A percentile compares a stretch with the other conserved stretches of the same genome.
Evolutionary conservation across 2,888 invertebrate genomes (phyloP).

Genomic region (Trachelus troglodyta): DNA sequence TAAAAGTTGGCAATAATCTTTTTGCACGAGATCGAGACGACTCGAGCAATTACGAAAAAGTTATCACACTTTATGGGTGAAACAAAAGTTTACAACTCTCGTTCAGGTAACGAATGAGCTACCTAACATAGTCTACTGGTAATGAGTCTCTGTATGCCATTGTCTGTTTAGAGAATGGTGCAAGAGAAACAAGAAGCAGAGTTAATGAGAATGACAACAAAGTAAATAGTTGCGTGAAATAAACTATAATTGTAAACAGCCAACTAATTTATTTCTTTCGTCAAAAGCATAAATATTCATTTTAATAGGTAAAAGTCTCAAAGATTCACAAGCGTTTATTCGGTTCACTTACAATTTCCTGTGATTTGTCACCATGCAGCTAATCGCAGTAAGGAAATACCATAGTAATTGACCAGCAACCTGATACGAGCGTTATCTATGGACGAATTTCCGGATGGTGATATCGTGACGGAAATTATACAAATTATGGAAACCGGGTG

Average conservation of each 20-base stretch:
- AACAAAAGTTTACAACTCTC: constrained; percentile 24
- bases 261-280: neutral
- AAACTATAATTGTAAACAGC: neutral
- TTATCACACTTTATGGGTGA: constrained; percentile 22
- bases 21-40: constrained; percentile 26
- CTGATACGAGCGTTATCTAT: neutral
- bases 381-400: neutral
- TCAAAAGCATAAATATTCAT: neutral
- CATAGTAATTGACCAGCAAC: neutral
- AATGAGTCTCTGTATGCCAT: neutral
- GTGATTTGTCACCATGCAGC: neutral
- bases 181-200: neutral
- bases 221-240: neutral
- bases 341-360: neutral
- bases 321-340: neutral
- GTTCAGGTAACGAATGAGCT: neutral
- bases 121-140: neutral
- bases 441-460: neutral
- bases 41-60: constrained; percentile 32
- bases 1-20: neutral
- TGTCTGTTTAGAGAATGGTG: neutral
- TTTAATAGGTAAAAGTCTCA: neutral
- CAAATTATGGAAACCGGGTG: neutral
- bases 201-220: neutral
- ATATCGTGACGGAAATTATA: neutral